Percentiles rank a stretch among this genome's conserved stretches.
These are phyloP conservation scores for Ptychadena robeensis DNA, from an alignment of 2,797 vertebrate species.

Conservation along the genomic window DNA sequence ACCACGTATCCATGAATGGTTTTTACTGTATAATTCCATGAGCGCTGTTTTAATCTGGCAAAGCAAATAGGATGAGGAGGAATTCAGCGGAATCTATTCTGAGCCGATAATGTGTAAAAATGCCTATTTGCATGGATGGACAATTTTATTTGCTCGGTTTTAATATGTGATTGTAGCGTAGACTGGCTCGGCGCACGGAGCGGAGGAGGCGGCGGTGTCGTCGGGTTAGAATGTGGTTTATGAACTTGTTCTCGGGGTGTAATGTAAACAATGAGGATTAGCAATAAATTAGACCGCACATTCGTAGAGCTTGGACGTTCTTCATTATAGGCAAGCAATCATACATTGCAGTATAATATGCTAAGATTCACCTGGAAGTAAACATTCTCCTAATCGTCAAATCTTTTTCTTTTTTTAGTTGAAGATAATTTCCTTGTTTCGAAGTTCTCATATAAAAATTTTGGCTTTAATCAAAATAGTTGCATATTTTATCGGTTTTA, in stretches of 20 bases:
- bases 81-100: slow-evolving; percentile 30
- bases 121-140: slow-evolving; percentile 32
- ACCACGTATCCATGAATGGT: slow-evolving; percentile 28
- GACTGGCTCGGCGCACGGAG: neutral
- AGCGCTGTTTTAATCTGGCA: slow-evolving; percentile 29
- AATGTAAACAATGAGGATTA: neutral
- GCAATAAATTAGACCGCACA: neutral
- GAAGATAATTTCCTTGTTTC: too few species aligned
- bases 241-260: neutral
- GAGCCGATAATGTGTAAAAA: slow-evolving; percentile 34
- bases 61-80: slow-evolving; percentile 39
- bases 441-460: too few species aligned
- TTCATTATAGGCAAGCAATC: too few species aligned
- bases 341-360: neutral
- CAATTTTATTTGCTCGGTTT: slow-evolving; percentile 44
- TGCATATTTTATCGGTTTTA: too few species aligned
- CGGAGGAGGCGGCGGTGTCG: neutral
- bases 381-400: too few species aligned
- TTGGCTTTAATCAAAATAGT: too few species aligned
- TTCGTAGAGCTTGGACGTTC: neutral
- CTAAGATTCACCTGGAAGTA: too few species aligned
- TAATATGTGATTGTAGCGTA: slow-evolving; percentile 23
- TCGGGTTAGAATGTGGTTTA: neutral
- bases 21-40: slow-evolving; percentile 27
- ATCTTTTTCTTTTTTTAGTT: too few species aligned